Conservation (phyloP, 2,113 vertebrate species). For the Pithys albifrons region DNA sequence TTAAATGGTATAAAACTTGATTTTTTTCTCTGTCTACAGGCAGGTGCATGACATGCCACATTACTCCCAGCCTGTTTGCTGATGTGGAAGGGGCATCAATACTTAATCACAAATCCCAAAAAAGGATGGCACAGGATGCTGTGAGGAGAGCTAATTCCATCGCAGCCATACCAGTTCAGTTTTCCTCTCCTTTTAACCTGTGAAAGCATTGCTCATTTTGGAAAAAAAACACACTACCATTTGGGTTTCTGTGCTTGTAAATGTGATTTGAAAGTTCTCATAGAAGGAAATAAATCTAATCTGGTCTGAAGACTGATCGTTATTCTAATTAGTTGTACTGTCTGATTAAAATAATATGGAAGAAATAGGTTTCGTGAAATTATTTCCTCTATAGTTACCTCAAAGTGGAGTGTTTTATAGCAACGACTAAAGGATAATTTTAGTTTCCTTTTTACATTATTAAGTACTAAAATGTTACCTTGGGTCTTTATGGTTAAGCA, state of each 20-base stretch:
- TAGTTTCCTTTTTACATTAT: not conserved
- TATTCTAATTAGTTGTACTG: not conserved
- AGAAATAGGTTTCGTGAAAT: not conserved
- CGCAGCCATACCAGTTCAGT: not conserved
- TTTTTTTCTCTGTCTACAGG: not conserved
- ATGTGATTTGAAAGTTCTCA: not conserved
- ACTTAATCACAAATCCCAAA: not conserved
- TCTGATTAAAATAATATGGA: not conserved
- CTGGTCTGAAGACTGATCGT: not conserved
- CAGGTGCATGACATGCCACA: not conserved
- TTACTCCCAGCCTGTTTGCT: not conserved
- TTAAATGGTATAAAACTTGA: not conserved
- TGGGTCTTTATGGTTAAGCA: not conserved
- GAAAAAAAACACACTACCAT: rapidly evolving
- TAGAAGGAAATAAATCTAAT: not conserved
- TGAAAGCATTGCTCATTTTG: not conserved
- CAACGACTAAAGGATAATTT: not conserved
- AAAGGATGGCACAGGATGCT: not conserved
- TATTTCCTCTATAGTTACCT: not conserved
- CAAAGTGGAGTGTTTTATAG: not conserved
- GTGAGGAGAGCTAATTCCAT: not conserved
- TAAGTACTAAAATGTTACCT: not conserved
- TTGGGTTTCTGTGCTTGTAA: not conserved
- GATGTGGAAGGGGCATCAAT: rapidly evolving
- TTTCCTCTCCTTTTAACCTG: not conserved